These are phyloP conservation scores for Agapostemon virescens DNA, from an alignment of 2,888 invertebrate species.

Conservation along the genomic window DNA sequence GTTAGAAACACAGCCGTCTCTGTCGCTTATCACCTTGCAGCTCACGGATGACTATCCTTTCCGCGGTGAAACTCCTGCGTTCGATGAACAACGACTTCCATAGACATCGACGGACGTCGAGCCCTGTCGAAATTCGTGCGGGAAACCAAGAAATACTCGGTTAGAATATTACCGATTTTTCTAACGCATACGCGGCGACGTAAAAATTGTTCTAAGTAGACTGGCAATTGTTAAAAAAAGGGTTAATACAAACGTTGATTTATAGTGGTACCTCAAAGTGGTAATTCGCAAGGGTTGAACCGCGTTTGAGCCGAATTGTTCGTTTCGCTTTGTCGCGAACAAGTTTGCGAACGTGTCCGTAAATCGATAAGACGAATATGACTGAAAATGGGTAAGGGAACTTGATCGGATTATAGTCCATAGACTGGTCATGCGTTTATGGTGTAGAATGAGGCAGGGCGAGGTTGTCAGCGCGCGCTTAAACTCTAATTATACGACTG, in stretches of 20 bases:
- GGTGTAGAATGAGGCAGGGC: slow-evolving; percentile 42
- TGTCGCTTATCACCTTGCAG: slow-evolving; percentile 23
- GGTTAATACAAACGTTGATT: no score
- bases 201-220: no score
- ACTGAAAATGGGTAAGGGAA: slow-evolving; percentile 15
- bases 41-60: slow-evolving; percentile 20
- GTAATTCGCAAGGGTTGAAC: no score
- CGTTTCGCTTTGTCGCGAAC: no score
- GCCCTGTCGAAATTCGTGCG: no score
- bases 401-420: not conserved
- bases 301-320: not conserved
- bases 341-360: no score
- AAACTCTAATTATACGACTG: slow-evolving; percentile 64
- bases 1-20: slow-evolving; percentile 32
- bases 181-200: no score
- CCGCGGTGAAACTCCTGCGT: not conserved
- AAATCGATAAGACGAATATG: slow-evolving; percentile 15
- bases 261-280: no score
- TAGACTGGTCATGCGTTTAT: slow-evolving; percentile 29
- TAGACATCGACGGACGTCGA: not conserved
- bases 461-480: slow-evolving; percentile 41
- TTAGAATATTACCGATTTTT: no score
- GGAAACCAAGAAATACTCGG: no score
- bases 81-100: not conserved
- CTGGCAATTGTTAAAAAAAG: no score